phyloP scores from a whole-genome alignment of 2,113 vertebrate genomes.

The Delphinapterus leucas region DNA sequence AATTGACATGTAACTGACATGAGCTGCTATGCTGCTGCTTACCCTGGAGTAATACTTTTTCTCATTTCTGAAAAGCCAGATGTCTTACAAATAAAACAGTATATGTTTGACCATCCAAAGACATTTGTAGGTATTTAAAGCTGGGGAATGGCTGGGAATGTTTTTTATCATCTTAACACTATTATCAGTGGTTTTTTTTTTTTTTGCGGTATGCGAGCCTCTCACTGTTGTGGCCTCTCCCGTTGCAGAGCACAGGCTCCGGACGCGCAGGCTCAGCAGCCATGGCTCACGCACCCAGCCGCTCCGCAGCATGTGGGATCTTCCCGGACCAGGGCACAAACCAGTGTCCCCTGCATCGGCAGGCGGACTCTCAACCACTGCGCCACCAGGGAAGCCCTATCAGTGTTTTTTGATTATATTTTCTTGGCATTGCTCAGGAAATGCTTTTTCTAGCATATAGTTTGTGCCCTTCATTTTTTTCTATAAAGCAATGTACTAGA shows the following conservation, averaged over 20 bases:
- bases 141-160: not conserved
- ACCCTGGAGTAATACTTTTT: too few relatives aligned
- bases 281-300: too few relatives aligned
- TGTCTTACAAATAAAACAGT: not conserved
- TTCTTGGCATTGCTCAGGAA: not conserved
- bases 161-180: not conserved
- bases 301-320: too few relatives aligned
- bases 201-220: too few relatives aligned
- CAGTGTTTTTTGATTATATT: not conserved
- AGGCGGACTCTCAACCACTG: too few relatives aligned
- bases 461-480: not conserved
- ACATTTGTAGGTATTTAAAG: not conserved
- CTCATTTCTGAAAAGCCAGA: not conserved
- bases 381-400: not conserved
- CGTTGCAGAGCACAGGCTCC: too few relatives aligned
- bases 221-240: too few relatives aligned
- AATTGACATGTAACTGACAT: not conserved
- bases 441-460: not conserved
- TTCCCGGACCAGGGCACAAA: too few relatives aligned
- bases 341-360: too few relatives aligned
- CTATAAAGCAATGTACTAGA: not conserved
- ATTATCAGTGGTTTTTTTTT: not conserved
- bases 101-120: not conserved
- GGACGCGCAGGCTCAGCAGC: too few relatives aligned
- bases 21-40: fast-evolving